Percentiles rank a stretch among this genome's conserved stretches.
phyloP scores from a whole-genome alignment of 2,113 vertebrate genomes.

The Sinocyclocheilus rhinocerous region DNA sequence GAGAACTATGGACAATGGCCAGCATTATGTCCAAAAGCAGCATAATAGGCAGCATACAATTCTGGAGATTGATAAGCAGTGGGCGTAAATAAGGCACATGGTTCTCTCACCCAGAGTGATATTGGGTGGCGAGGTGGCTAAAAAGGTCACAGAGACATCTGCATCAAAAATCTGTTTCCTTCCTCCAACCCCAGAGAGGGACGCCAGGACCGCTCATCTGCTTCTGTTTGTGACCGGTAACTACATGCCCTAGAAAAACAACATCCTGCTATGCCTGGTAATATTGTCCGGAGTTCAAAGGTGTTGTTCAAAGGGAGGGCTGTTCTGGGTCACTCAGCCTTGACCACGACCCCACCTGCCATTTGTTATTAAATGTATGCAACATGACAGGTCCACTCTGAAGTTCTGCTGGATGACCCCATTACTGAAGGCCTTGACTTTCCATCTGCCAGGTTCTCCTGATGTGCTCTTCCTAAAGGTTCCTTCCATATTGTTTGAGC shows the following conservation, averaged over 20 bases:
- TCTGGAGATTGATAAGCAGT: conserved; percentile 12
- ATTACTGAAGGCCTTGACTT: conserved; percentile 44
- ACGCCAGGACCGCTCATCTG: conserved; percentile 28
- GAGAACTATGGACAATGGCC: conserved; percentile 34
- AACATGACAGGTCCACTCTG: conserved; percentile 50
- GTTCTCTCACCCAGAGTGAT: not conserved
- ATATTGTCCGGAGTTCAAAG: conserved; percentile 53
- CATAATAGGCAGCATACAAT: not conserved
- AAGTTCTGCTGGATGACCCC: conserved; percentile 38
- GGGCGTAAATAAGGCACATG: not conserved
- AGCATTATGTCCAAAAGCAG: conserved; percentile 27
- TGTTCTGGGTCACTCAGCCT: conserved; percentile 39
- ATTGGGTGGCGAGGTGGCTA: not conserved
- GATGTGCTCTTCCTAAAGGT: not conserved
- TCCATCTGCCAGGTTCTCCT: conserved; percentile 49
- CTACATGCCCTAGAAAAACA: conserved; percentile 22
- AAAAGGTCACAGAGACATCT: conserved; percentile 45
- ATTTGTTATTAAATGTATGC: conserved; percentile 55
- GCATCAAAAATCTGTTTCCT: conserved; percentile 53
- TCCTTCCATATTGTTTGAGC: not conserved
- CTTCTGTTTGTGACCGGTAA: conserved; percentile 45
- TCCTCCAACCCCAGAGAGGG: conserved; percentile 24
- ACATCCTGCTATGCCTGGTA: conserved; percentile 34
- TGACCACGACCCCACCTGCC: conserved; percentile 47
- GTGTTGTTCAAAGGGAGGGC: conserved; percentile 38